phyloP scores from a whole-genome alignment of 2,888 invertebrate genomes.

The Pilophorus perplexus region DNA sequence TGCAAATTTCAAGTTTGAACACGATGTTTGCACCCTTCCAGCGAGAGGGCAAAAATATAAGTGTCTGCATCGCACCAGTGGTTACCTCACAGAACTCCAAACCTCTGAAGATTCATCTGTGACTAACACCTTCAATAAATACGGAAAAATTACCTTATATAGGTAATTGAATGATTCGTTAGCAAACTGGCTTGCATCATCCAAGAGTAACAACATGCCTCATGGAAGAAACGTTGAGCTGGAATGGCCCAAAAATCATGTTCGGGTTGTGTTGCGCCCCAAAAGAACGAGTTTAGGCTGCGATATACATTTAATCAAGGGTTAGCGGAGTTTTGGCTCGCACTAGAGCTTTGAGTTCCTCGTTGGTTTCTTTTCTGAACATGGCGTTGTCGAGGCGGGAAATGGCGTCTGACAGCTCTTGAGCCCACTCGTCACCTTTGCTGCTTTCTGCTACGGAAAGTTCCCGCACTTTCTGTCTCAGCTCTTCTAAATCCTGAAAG shows the following conservation, averaged over 20 bases:
- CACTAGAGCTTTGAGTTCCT: slow-evolving; percentile 53
- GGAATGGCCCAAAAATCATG: not conserved
- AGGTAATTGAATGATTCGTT: too few relatives aligned
- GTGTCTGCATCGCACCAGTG: too few relatives aligned
- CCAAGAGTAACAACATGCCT: not conserved
- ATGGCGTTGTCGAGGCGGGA: slow-evolving; percentile 71
- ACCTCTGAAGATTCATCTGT: too few relatives aligned
- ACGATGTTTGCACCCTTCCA: too few relatives aligned
- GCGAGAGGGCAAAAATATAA: too few relatives aligned
- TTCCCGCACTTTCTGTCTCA: slow-evolving; percentile 68
- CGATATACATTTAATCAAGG: slow-evolving; percentile 10
- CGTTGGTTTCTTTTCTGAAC: slow-evolving; percentile 64
- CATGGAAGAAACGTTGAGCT: not conserved
- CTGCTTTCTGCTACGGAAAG: slow-evolving; percentile 72
- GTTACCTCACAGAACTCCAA: too few relatives aligned
- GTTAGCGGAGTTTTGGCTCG: slow-evolving; percentile 34
- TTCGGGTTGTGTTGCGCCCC: too few relatives aligned
- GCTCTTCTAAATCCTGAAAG: slow-evolving; percentile 60
- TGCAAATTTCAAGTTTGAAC: too few relatives aligned
- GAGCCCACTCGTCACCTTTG: slow-evolving; percentile 68
- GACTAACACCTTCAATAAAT: too few relatives aligned
- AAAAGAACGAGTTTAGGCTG: not conserved
- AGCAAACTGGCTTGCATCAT: too few relatives aligned
- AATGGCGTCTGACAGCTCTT: slow-evolving; percentile 73
- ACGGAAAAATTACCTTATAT: too few relatives aligned